A percentile compares a stretch with the other conserved stretches of the same genome.
These are phyloP conservation scores for Uria aalge DNA, from an alignment of 2,113 vertebrate species.

Conservation along the genomic window DNA sequence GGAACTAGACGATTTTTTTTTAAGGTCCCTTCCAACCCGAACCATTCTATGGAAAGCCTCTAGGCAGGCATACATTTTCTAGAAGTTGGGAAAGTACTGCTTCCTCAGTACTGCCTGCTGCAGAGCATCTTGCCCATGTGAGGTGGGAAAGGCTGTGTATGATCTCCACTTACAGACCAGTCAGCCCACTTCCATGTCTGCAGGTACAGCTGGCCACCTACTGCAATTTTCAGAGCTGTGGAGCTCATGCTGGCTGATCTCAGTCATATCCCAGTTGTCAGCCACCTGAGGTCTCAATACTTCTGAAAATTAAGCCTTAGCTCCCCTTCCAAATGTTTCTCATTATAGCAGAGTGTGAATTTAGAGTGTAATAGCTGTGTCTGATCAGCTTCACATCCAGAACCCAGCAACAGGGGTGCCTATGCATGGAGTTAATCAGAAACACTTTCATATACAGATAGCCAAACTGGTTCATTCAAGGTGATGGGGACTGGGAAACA, in stretches of 20 bases:
- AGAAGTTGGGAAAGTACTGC: neutral
- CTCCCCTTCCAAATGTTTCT: neutral
- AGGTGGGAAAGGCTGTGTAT: neutral
- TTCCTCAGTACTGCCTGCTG: neutral
- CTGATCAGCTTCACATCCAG: neutral
- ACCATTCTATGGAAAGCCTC: neutral
- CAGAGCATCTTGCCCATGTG: neutral
- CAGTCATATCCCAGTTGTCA: neutral
- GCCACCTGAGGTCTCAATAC: neutral
- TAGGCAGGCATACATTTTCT: neutral
- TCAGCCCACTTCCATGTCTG: neutral
- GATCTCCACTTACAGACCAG: neutral
- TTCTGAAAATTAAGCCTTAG: neutral
- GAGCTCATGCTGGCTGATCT: neutral
- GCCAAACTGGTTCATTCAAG: neutral
- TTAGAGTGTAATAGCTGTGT: neutral
- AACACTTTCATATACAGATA: neutral
- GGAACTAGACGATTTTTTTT: neutral
- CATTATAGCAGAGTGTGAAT: neutral
- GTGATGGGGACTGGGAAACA: neutral
- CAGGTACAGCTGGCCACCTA: neutral
- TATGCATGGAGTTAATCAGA: neutral
- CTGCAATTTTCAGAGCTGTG: neutral
- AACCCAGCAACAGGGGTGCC: neutral
- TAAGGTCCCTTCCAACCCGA: neutral